Percentiles rank a stretch among this genome's conserved stretches.
Evolutionary conservation across 2,888 invertebrate species (phyloP).

Genomic region (Hybos culiciformis): DNA sequence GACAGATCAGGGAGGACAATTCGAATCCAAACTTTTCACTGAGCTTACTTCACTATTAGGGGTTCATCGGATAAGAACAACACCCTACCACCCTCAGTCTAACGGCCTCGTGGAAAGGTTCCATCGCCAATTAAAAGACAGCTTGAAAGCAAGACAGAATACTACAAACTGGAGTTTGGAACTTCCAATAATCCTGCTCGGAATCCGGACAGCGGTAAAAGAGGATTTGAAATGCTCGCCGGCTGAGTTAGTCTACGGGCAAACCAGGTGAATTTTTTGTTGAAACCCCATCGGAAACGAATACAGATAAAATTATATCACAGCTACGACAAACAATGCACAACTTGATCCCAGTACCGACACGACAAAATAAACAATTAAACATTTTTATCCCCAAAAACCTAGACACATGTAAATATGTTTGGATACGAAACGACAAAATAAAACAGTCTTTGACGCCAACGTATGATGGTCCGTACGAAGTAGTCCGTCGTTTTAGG

Average conservation of each 20-base stretch:
- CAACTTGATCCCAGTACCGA: neutral
- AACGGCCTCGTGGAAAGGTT: constrained; percentile 8
- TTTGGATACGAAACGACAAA: neutral
- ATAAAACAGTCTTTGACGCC: neutral
- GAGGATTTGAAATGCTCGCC: constrained; percentile 7
- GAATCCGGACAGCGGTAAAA: constrained; percentile 9
- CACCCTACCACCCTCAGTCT: constrained; percentile 5
- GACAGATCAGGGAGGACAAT: constrained; percentile 12
- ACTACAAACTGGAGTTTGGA: constrained; percentile 7
- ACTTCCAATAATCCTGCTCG: constrained; percentile 8
- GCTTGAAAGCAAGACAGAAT: neutral
- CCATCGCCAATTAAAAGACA: constrained; percentile 7
- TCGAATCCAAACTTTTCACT: constrained; percentile 6
- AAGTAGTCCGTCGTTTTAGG: neutral
- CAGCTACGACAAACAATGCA: neutral
- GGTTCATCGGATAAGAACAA: neutral
- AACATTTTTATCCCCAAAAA: neutral
- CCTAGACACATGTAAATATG: neutral
- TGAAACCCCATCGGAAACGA: too few species aligned
- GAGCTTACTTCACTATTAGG: constrained; percentile 3
- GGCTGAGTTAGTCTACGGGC: constrained; percentile 3
- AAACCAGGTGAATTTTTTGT: neutral
- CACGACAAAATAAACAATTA: neutral
- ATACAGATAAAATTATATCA: too few species aligned
- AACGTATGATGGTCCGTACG: neutral